Evolutionary conservation across 1,140 invertebrate species (phyloP), one percentile per base, ranked within the genome.

Genomic region (Latrodectus geometricus): DNA sequence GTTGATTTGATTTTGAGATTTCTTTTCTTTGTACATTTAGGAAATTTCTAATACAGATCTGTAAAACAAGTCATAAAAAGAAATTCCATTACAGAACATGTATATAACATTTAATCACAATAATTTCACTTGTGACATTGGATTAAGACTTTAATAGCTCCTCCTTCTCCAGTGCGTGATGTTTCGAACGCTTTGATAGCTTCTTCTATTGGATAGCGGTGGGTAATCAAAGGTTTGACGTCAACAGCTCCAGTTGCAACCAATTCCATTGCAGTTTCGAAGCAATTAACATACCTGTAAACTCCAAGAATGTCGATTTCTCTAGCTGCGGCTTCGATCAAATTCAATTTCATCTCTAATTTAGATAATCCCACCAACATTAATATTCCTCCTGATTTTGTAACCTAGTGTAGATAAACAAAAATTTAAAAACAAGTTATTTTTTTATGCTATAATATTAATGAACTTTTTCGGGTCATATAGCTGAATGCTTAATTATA

Each of bases 251-350:
- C 95, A 79, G 94, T 94, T 0, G 96, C 93, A 4, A 99, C 69
- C 91, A 99, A 93, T 2, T 95, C 93, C 87, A 99, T 91, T 0
- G 97, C 96, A 74, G 94, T 94, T 4, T 94, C 93, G 91, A 98
- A 99, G 89, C 96, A 96, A 92, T 98, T 98, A 66, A 93, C 94
- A 90, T 98, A 98, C 91, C 97, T 93, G 91, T 98, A 98, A 49
- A 96, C 94, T 72, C 97, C 97, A 89, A 94, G 93, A 80, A 99
- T 96, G 90, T 98, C 96, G 8, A 99, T 94, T 93, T 99, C 97
- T 83, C 95, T 91, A 0, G 94, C 91, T 15, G 96, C 91, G 3
- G 96, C 96, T 90, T 94, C 94, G 0, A 96, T 93, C 78, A 99
- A 91, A 8, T 97, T 97, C 56, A 98, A 86, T 89, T 94, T 95